These are phyloP conservation scores for Papilio glaucus DNA, from an alignment of 1,140 invertebrate species.

Conservation along the genomic window DNA sequence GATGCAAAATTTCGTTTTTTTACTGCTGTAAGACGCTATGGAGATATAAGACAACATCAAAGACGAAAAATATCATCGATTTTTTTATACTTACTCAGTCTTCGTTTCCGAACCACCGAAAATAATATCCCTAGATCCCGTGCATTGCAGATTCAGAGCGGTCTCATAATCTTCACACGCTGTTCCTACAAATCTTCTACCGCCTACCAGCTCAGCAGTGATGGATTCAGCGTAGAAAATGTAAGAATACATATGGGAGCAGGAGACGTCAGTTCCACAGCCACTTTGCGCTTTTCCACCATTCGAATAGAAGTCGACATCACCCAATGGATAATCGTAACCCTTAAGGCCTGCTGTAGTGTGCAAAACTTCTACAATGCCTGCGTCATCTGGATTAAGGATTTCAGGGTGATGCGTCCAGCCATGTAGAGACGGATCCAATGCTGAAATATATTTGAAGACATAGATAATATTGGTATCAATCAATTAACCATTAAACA, in stretches of 20 bases:
- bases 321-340: conserved; percentile 83
- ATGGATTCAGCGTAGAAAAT: conserved; percentile 71
- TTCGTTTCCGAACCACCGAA: conserved; percentile 63
- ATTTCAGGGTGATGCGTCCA: conserved; percentile 79
- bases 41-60: too few species aligned
- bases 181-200: conserved; percentile 62
- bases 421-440: conserved; percentile 84
- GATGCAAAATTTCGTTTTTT: too few species aligned
- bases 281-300: conserved; percentile 79
- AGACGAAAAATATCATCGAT: too few species aligned
- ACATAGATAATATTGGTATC: too few species aligned
- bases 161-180: conserved; percentile 57
- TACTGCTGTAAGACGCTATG: too few species aligned
- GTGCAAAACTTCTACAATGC: conserved; percentile 88
- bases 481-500: too few species aligned
- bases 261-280: conserved; percentile 54
- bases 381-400: conserved; percentile 85
- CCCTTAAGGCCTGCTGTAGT: conserved; percentile 85
- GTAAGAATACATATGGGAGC: conserved; percentile 61
- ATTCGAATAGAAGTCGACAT: conserved; percentile 89
- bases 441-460: conserved; percentile 70
- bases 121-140: conserved; percentile 49
- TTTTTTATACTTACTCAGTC: conserved; percentile 50
- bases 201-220: conserved; percentile 44
- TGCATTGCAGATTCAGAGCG: conserved; percentile 53